Conservation (phyloP, 2,888 invertebrate genomes). For the Coelinius sp. region DNA sequence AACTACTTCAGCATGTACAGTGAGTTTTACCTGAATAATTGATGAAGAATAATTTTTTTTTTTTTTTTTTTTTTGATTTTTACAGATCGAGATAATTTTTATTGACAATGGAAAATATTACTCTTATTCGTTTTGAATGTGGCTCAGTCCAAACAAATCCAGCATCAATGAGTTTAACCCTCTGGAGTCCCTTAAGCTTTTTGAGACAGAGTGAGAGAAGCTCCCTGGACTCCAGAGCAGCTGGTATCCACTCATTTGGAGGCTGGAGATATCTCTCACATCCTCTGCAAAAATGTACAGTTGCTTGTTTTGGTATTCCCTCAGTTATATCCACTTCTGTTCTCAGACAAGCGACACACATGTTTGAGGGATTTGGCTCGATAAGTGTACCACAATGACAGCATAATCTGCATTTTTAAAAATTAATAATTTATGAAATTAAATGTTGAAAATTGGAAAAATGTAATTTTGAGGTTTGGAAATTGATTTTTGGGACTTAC, state of each 20-base stretch:
- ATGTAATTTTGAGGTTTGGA: background rate
- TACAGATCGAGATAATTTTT: too few relatives aligned
- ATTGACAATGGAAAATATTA: too few relatives aligned
- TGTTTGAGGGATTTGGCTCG: constrained; percentile 96
- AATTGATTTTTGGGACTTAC: background rate
- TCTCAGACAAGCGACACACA: constrained; percentile 95
- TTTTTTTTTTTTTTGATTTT: background rate
- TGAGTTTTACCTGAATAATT: constrained; percentile 81
- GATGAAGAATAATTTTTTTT: background rate
- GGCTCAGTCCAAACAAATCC: constrained; percentile 99
- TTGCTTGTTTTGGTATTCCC: constrained; percentile 94
- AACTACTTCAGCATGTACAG: constrained; percentile 95
- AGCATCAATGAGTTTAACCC: constrained; percentile 94
- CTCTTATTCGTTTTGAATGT: constrained; percentile 97
- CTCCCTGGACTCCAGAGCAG: constrained; percentile 91
- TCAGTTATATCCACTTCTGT: constrained; percentile 95
- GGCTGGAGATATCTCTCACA: constrained; percentile 96
- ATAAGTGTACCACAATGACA: constrained; percentile 95
- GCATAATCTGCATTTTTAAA: constrained; percentile 79
- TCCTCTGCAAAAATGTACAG: constrained; percentile 90
- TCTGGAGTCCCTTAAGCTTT: constrained; percentile 89
- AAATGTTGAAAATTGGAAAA: background rate
- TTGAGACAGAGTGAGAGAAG: constrained; percentile 92
- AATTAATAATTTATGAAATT: background rate
- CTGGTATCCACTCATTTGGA: constrained; percentile 89